Percentiles rank a stretch among this genome's conserved stretches.
Conservation (phyloP, 2,797 vertebrate genomes). For the Cossypha polioptera region DNA sequence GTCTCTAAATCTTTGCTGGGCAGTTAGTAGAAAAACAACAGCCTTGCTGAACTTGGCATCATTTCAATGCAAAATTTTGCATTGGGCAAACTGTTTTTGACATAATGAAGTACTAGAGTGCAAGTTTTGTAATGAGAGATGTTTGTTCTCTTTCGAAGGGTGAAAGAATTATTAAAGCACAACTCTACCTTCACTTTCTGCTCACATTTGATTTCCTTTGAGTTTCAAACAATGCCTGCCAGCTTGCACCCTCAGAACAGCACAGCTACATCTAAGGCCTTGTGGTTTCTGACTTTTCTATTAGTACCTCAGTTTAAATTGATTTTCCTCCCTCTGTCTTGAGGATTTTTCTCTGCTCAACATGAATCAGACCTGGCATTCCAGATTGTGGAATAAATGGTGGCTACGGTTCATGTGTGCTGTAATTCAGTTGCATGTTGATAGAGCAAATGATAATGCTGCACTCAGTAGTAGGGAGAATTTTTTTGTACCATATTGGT, state of each 20-base stretch:
- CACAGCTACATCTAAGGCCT: background rate
- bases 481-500: background rate
- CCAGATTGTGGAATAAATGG: background rate
- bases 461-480: background rate
- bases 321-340: background rate
- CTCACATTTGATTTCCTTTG: background rate
- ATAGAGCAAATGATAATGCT: background rate
- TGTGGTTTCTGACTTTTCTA: background rate
- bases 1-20: conserved; percentile 1
- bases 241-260: background rate
- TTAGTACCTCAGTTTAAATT: background rate
- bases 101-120: background rate
- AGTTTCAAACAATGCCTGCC: background rate
- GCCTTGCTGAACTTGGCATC: conserved; percentile 24
- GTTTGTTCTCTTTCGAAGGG: background rate
- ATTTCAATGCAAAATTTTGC: background rate
- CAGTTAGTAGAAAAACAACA: conserved; percentile 24
- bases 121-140: background rate
- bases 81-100: background rate
- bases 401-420: rapidly evolving
- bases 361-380: background rate
- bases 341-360: background rate
- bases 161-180: background rate
- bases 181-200: background rate
- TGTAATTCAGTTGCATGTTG: background rate